These are phyloP conservation scores for Bhutanitis thaidina DNA, from an alignment of 2,888 invertebrate genomes.

Conservation along the genomic window DNA sequence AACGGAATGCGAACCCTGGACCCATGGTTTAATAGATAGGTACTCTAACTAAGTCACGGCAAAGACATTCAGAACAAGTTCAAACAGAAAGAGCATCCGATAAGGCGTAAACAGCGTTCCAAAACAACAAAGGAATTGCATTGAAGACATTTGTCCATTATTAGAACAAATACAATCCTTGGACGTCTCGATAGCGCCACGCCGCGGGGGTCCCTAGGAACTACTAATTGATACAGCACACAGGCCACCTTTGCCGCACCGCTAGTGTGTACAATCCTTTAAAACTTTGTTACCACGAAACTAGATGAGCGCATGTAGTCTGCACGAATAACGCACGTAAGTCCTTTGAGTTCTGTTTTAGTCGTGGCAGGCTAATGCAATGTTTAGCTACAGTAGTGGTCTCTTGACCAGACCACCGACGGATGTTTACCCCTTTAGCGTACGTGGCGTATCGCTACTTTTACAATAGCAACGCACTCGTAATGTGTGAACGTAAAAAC, in stretches of 20 bases:
- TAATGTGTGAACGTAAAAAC: slow-evolving; percentile 39
- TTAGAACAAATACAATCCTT: slow-evolving; percentile 15
- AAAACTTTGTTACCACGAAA: slow-evolving; percentile 32
- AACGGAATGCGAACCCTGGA: too few relatives aligned
- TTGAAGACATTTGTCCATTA: slow-evolving; percentile 14
- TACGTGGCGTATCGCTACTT: slow-evolving; percentile 28
- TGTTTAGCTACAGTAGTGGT: slow-evolving; percentile 34
- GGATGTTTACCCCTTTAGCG: slow-evolving; percentile 59
- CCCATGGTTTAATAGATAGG: too few relatives aligned
- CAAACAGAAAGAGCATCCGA: too few relatives aligned
- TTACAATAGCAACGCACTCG: slow-evolving; percentile 52
- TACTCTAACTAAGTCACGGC: too few relatives aligned
- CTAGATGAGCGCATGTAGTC: slow-evolving; percentile 16
- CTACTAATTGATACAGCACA: slow-evolving; percentile 67
- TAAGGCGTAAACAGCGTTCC: too few relatives aligned
- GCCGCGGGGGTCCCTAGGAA: slow-evolving; percentile 56
- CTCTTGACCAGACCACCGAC: slow-evolving; percentile 60
- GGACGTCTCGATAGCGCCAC: slow-evolving; percentile 53
- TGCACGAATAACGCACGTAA: slow-evolving; percentile 25
- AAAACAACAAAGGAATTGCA: slow-evolving; percentile 8
- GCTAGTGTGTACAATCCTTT: slow-evolving; percentile 57
- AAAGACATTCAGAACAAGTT: too few relatives aligned
- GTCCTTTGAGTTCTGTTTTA: slow-evolving; percentile 31
- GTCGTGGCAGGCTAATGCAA: slow-evolving; percentile 13
- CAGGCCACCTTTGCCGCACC: slow-evolving; percentile 56